A percentile compares a stretch with the other conserved stretches of the same genome.
These are phyloP conservation scores for Opisthograptis luteolata DNA, from an alignment of 2,888 invertebrate genomes.

Conservation along the genomic window DNA sequence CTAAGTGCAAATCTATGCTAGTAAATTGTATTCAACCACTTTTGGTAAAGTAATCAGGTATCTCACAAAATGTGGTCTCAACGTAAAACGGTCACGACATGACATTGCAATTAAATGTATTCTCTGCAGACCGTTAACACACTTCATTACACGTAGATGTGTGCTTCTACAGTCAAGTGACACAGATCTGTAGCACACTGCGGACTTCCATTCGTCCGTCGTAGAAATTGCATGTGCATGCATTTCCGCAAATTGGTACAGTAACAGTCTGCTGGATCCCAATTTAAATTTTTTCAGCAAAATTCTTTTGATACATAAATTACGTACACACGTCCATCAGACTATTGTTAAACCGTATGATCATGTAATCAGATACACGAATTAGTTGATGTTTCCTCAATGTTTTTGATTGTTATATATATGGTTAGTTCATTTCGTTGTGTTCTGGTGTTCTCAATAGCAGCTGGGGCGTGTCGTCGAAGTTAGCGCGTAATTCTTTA, in stretches of 20 bases:
- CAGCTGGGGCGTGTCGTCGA: constrained; percentile 30
- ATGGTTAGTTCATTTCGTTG: constrained; percentile 27
- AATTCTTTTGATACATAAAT: constrained; percentile 16
- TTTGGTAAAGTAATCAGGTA: too few species aligned
- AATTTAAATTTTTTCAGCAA: constrained; percentile 18
- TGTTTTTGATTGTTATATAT: constrained; percentile 27
- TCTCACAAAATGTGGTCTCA: constrained; percentile 13
- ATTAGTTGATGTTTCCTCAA: constrained; percentile 34
- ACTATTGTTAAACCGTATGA: constrained; percentile 24
- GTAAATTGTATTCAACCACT: too few species aligned
- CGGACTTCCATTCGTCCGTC: constrained; percentile 16
- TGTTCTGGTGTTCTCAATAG: constrained; percentile 33
- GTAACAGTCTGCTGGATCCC: constrained; percentile 19
- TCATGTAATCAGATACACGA: constrained; percentile 28
- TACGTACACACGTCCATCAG: constrained; percentile 24
- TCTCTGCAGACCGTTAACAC: constrained; percentile 37
- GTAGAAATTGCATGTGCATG: constrained; percentile 29
- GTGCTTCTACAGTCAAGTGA: constrained; percentile 37
- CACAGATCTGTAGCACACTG: constrained; percentile 36
- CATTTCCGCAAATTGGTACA: constrained; percentile 17
- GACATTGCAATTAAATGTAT: constrained; percentile 37
- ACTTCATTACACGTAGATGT: constrained; percentile 38
- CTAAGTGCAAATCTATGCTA: not conserved
- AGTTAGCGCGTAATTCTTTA: constrained; percentile 20
- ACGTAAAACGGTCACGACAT: constrained; percentile 31